Evolutionary conservation across 2,113 vertebrate genomes (phyloP), one percentile per base, ranked within the genome.

Genomic region (Microtus ochrogaster): DNA sequence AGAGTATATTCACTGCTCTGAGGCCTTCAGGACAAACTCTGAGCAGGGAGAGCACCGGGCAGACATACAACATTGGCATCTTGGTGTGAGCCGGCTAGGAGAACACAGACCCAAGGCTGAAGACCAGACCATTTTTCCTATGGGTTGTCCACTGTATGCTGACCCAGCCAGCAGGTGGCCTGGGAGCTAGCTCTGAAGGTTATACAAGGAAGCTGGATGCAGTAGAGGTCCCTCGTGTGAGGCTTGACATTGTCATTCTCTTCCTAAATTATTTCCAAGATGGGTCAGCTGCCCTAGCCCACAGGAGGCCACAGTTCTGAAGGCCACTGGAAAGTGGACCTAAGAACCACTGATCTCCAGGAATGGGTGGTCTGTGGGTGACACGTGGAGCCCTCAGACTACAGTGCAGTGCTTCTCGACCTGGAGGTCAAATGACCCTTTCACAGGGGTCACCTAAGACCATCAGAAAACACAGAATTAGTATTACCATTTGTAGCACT

Each of bases 141-240:
- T 0, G 3, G 61, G 13, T n/a, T 14, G 0, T 1, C 49, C 16
- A 4, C 5, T 0, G 21, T 16, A 30, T 0, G 0, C 14, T 1
- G 4, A 4, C 0, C 8, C 10, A 0, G 39, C 1, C 1, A n/a
- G 58, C 41, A 36, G 12, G 28, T n/a, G 2, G 30, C 76, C n/a
- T 0, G 6, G 55, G 19, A 65, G 65, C 3, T n/a, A 58, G 8
- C 39, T 9, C 16, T 0, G 0, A 2, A 22, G 21, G 9, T 7
- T 1, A 9, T 16, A 16, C 8, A n/a, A 5, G 28, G 28, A 49
- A 6, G 33, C 84, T 13, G 30, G 44, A 33, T 5, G 0, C 1
- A 24, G 30, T 0, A 65, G 14, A 65, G 8, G 58, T 44, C 61
- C 14, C n/a, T 19, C 3, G 44, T 22, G 12, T 5, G 2, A 52